phyloP scores from a whole-genome alignment of 2,888 invertebrate genomes.

The Automeris io region DNA sequence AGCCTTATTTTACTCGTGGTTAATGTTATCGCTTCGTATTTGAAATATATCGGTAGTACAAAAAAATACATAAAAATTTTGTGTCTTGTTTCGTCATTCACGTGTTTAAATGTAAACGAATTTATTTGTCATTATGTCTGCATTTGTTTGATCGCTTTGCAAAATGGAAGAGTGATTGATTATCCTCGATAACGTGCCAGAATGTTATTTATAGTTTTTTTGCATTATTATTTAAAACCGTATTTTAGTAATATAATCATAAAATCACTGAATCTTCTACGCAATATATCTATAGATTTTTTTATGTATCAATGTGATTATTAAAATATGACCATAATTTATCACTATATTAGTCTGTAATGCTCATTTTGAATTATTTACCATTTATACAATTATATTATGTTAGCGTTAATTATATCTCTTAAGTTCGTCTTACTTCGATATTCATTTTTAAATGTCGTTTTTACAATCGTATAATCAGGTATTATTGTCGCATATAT shows the following conservation, averaged over 20 bases:
- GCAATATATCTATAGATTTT: slow-evolving; percentile 36
- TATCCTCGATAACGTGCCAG: slow-evolving; percentile 70
- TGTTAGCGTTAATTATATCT: slow-evolving; percentile 56
- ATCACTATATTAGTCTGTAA: slow-evolving; percentile 65
- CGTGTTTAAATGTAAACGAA: slow-evolving; percentile 48
- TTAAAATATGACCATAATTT: slow-evolving; percentile 66
- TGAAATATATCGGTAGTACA: slow-evolving; percentile 52
- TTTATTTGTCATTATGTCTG: slow-evolving; percentile 45
- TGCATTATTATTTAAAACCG: background rate
- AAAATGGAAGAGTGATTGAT: slow-evolving; percentile 36
- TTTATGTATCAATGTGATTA: slow-evolving; percentile 55
- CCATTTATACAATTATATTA: slow-evolving; percentile 43
- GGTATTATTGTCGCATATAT: slow-evolving; percentile 43
- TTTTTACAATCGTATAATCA: slow-evolving; percentile 40
- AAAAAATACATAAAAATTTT: slow-evolving; percentile 33
- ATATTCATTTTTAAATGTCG: slow-evolving; percentile 47
- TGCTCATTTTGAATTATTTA: slow-evolving; percentile 73
- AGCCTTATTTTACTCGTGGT: slow-evolving; percentile 31
- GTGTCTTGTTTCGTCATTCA: slow-evolving; percentile 43
- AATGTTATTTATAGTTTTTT: slow-evolving; percentile 62
- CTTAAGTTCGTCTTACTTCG: slow-evolving; percentile 54
- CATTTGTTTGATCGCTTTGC: slow-evolving; percentile 38
- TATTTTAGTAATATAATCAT: slow-evolving; percentile 1
- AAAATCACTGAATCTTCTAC: slow-evolving; percentile 25
- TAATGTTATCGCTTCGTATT: slow-evolving; percentile 27